These are phyloP conservation scores for Eueides isabella DNA, from an alignment of 1,140 invertebrate species.

Conservation along the genomic window DNA sequence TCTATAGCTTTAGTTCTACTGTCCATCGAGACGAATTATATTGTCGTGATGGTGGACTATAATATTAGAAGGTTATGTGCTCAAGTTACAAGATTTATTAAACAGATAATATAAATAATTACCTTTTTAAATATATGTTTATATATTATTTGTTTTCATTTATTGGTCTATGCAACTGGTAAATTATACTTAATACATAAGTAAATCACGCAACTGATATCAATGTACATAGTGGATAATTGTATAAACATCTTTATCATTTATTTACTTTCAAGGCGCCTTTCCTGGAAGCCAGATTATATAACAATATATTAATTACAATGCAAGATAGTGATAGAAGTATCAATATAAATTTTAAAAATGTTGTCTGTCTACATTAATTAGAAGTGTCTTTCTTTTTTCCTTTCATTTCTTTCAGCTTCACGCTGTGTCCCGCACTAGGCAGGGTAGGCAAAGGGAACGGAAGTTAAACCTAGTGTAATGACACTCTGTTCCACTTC, in stretches of 20 bases:
- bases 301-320: background rate
- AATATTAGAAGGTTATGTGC: background rate
- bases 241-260: slow-evolving; percentile 3
- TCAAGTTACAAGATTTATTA: background rate
- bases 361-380: no score
- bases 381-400: no score
- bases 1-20: no score
- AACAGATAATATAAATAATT: background rate
- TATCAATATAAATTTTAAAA: no score
- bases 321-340: no score
- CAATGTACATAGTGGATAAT: background rate
- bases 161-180: background rate
- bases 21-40: no score
- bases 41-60: no score
- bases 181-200: background rate
- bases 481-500: no score
- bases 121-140: background rate
- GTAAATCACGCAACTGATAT: background rate
- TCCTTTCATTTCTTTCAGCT: no score
- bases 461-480: no score
- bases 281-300: background rate
- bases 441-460: no score
- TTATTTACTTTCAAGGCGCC: background rate
- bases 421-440: no score
- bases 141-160: background rate